Percentiles rank a stretch among this genome's conserved stretches.
Evolutionary conservation across 2,888 invertebrate species (phyloP).

Genomic region (Eilema depressum): DNA sequence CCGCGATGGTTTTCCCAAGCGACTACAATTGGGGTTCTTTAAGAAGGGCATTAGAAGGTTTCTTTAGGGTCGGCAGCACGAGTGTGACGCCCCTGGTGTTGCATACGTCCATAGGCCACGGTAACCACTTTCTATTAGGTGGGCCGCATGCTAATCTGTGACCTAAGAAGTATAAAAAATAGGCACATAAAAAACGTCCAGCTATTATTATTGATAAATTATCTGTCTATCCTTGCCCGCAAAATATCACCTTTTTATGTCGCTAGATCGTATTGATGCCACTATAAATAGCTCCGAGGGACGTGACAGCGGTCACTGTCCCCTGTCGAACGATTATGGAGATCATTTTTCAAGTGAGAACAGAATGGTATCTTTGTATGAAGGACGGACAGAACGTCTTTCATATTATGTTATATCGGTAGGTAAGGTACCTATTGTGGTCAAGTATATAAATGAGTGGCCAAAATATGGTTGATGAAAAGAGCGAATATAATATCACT

Average conservation of each 20-base stretch:
- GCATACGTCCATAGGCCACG: too few species aligned
- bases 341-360: constrained; percentile 11
- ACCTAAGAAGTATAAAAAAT: too few species aligned
- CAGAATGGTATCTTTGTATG: neutral
- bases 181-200: too few species aligned
- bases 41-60: too few species aligned
- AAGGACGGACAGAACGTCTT: neutral
- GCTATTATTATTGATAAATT: neutral
- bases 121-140: too few species aligned
- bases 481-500: too few species aligned
- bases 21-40: too few species aligned
- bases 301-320: neutral
- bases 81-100: too few species aligned
- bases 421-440: neutral
- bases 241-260: constrained; percentile 1
- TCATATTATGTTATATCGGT: neutral
- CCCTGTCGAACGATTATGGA: neutral
- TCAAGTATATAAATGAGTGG: neutral
- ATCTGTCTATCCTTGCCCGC: neutral
- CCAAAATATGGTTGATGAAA: neutral
- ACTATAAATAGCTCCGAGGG: constrained; percentile 3
- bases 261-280: constrained; percentile 1
- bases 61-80: too few species aligned
- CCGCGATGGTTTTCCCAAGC: too few species aligned
- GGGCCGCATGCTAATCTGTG: too few species aligned